A percentile compares a stretch with the other conserved stretches of the same genome.
phyloP scores from a whole-genome alignment of 2,113 vertebrate species.

The Psettodes erumei region DNA sequence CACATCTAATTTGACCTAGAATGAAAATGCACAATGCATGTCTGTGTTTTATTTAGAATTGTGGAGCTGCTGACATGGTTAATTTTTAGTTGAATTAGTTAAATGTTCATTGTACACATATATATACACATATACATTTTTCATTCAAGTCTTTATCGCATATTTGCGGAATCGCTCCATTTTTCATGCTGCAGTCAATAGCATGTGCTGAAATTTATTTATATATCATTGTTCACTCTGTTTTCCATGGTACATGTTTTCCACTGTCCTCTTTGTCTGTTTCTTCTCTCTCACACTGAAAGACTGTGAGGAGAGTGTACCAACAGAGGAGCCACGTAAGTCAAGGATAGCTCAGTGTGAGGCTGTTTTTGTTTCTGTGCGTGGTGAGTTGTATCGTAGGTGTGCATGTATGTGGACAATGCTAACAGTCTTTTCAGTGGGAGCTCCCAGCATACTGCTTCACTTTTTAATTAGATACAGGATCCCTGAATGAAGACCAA shows the following conservation, averaged over 20 bases:
- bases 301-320: slow-evolving; percentile 83
- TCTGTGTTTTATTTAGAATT: not conserved
- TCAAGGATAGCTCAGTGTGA: slow-evolving; percentile 60
- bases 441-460: slow-evolving; percentile 53
- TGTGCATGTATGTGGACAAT: slow-evolving; percentile 55
- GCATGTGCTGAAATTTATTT: slow-evolving; percentile 17
- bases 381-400: slow-evolving; percentile 27
- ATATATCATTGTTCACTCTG: slow-evolving; percentile 20
- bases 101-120: not conserved
- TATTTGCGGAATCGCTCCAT: slow-evolving; percentile 17
- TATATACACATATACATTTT: slow-evolving; percentile 6
- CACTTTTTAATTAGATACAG: slow-evolving; percentile 70
- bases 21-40: not conserved
- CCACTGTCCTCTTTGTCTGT: slow-evolving; percentile 34
- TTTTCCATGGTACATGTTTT: slow-evolving; percentile 36
- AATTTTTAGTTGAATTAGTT: not conserved
- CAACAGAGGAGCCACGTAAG: slow-evolving; percentile 81
- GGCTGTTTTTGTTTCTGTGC: slow-evolving; percentile 48
- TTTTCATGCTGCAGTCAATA: slow-evolving; percentile 11
- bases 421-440: slow-evolving; percentile 35
- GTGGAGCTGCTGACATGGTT: not conserved
- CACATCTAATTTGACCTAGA: not conserved
- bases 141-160: not conserved
- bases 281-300: slow-evolving; percentile 59
- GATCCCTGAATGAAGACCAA: slow-evolving; percentile 52